Conservation (phyloP, 2,888 invertebrate species). For the Bhutanitis thaidina region DNA sequence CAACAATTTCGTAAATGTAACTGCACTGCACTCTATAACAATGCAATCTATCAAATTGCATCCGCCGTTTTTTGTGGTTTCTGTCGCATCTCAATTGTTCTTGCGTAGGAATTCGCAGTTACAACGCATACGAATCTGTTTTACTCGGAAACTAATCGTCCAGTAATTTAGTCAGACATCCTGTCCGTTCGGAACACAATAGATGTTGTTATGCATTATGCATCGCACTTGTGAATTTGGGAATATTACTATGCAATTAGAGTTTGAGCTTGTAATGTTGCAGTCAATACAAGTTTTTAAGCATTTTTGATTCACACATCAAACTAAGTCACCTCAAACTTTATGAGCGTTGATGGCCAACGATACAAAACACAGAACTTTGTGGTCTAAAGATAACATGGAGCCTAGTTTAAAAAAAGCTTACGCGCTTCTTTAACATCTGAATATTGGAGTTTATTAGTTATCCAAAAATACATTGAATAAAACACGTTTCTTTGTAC, state of each 20-base stretch:
- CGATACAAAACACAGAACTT: neutral
- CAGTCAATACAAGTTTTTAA: neutral
- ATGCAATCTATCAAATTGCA: constrained; percentile 26
- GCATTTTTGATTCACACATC: too few species aligned
- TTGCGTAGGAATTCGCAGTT: constrained; percentile 23
- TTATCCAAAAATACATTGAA: too few species aligned
- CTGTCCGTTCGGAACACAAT: constrained; percentile 42
- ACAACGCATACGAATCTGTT: constrained; percentile 37
- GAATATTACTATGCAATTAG: constrained; percentile 23
- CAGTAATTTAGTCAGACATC: constrained; percentile 68
- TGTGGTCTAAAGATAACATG: too few species aligned
- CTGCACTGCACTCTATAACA: constrained; percentile 5
- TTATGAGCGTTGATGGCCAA: too few species aligned
- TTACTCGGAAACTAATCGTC: constrained; percentile 69
- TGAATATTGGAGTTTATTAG: too few species aligned
- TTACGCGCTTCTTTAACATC: too few species aligned
- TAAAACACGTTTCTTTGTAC: too few species aligned
- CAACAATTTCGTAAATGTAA: neutral
- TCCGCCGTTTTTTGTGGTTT: constrained; percentile 28
- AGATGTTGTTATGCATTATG: constrained; percentile 43
- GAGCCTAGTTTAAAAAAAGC: too few species aligned
- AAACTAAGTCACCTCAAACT: too few species aligned
- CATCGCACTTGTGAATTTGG: constrained; percentile 28
- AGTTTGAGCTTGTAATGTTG: constrained; percentile 2
- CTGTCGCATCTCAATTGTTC: constrained; percentile 22